phyloP scores from a whole-genome alignment of 2,888 invertebrate species.

The Xanthia icteritia region DNA sequence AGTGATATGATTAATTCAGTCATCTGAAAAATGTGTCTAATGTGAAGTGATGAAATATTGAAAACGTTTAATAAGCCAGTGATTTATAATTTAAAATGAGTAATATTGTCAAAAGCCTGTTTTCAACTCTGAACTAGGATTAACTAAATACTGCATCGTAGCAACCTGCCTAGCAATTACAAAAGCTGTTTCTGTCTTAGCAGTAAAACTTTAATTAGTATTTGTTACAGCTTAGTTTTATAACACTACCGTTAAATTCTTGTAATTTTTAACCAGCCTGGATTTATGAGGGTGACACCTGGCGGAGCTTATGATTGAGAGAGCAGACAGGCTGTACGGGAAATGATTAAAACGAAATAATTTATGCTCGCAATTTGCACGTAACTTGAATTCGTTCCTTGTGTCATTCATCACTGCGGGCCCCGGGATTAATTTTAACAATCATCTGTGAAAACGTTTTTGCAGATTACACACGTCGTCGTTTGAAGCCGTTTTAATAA shows the following conservation, averaged over 20 bases:
- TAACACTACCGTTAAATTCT: conserved; percentile 67
- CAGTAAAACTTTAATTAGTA: conserved; percentile 53
- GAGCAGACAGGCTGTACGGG: conserved; percentile 82
- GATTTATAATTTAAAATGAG: conserved; percentile 17
- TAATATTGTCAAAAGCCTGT: neutral
- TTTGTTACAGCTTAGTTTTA: conserved; percentile 60
- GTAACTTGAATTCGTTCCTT: conserved; percentile 88
- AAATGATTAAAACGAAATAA: conserved; percentile 88
- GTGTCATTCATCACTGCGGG: conserved; percentile 87
- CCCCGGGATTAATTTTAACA: conserved; percentile 85
- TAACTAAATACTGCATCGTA: neutral
- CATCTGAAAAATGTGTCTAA: conserved; percentile 27
- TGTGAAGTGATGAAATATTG: conserved; percentile 27
- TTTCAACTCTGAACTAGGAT: conserved; percentile 5
- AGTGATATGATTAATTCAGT: conserved; percentile 30
- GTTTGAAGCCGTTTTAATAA: conserved; percentile 50
- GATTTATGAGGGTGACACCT: conserved; percentile 87
- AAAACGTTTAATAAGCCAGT: conserved; percentile 3
- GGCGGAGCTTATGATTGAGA: conserved; percentile 82
- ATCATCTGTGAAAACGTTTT: conserved; percentile 82
- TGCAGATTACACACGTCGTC: conserved; percentile 67
- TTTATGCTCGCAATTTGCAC: conserved; percentile 90
- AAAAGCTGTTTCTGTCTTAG: conserved; percentile 15
- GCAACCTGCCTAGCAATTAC: conserved; percentile 22
- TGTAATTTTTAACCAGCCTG: conserved; percentile 83